Conservation (phyloP, 2,888 invertebrate species). For the Cephus pygmeus region DNA sequence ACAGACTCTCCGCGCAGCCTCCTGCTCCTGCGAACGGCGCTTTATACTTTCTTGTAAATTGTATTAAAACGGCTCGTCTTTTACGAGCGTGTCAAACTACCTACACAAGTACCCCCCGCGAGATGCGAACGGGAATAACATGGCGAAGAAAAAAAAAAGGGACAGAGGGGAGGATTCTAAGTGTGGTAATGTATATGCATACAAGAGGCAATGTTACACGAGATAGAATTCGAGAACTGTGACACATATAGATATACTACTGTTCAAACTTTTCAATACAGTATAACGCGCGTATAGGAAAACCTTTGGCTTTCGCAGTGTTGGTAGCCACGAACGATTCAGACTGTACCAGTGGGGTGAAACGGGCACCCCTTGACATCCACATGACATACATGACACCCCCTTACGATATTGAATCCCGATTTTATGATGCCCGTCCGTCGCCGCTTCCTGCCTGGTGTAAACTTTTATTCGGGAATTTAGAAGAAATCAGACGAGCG, state of each 20-base stretch:
- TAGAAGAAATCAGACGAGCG: constrained; percentile 56
- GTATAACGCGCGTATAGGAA: background rate
- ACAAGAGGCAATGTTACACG: background rate
- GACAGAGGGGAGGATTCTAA: constrained; percentile 11
- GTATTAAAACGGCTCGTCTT: constrained; percentile 64
- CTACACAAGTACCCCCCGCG: constrained; percentile 42
- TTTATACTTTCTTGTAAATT: constrained; percentile 65
- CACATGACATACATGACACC: constrained; percentile 42
- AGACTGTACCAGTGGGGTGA: constrained; percentile 14
- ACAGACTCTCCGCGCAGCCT: background rate
- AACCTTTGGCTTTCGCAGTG: background rate
- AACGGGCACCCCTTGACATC: constrained; percentile 44
- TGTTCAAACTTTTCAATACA: background rate
- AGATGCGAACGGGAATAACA: constrained; percentile 9
- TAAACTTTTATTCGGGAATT: constrained; percentile 65
- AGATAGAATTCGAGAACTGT: background rate
- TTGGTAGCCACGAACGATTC: background rate
- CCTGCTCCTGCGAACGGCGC: constrained; percentile 20
- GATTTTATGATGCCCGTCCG: constrained; percentile 56
- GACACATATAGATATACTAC: background rate
- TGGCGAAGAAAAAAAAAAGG: constrained; percentile 7
- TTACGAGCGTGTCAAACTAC: constrained; percentile 64
- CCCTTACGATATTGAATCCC: constrained; percentile 60
- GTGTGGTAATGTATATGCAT: background rate
- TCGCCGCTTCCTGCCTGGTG: constrained; percentile 44